Evolutionary conservation across 2,888 invertebrate species (phyloP), one percentile per base, ranked within the genome.

Genomic region (Osmoderma eremita): DNA sequence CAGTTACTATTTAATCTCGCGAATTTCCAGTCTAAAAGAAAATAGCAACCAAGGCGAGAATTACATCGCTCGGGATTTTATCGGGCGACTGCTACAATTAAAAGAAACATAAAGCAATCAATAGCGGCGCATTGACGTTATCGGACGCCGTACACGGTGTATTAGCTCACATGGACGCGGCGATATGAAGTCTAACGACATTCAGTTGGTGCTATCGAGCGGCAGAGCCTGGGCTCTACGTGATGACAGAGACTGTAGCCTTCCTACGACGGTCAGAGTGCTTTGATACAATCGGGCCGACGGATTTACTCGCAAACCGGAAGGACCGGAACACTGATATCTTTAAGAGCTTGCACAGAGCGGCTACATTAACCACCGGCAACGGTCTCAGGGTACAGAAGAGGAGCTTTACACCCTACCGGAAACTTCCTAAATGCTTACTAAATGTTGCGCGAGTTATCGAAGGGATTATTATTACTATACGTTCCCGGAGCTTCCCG

Each of bases 231-330:
- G 38, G 18, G 6, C 13, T 64, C 69, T 66, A 69, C 54, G 67
- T 66, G 71, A 71, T 69, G 70, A 66, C 71, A 68, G 70, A 22
- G 65, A 18, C 6, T 1, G 8, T 45, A 61, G 24, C 58, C 24
- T 17, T 48, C 17, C 58, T 45, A 61, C 45, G 58, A 61, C 30
- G 45, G 58, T 24, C 24, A 17, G 17, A 51, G 69, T 24, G 69
- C 69, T 68, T 70, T 70, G 72, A 72, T 72, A 66, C 67, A 69
- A 72, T 72, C 72, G 68, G 17, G 65, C 39, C 67, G 69, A 68
- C 72, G 72, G 72, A 72, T 72, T 72, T 72, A 65, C 68, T 69
- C 65, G 68, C 67, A 68, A 68, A 69, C 72, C 72, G 72, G 72
- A 72, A 71, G 69, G 65, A 67, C 70, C 70, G 70, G 72, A 72